Evolutionary conservation across 2,113 vertebrate species (phyloP), one percentile per base, ranked within the genome.

Genomic region (Engraulis encrasicolus): DNA sequence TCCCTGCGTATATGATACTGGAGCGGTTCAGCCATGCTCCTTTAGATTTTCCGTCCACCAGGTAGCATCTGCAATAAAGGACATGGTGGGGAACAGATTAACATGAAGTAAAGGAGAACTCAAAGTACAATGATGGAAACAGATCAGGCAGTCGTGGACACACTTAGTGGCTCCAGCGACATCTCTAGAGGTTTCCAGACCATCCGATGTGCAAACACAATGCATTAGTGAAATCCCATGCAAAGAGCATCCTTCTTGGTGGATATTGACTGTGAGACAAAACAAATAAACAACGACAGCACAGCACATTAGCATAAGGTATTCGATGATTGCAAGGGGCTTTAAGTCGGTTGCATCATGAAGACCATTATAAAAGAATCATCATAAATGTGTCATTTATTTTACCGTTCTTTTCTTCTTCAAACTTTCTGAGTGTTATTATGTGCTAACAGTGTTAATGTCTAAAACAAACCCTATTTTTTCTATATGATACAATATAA

Each of bases 21-120:
- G 98, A 99, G 78, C 98, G 96, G 90, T 99, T 99, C 92, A 99
- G 95, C 98, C 98, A 99, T 90, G 98, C 98, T 86, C 98, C 98
- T 93, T 99, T 99, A 50, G 98, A 99, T 89, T 97, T 96, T 87
- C 95, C 96, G 92, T 99, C 98, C 92, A 98, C 96, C 92, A 99
- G 92, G 94, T 98, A 99, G 92, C 98, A 99, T 93, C 98, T 99
- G 86, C 45, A 78, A 74, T 12, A 19, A 87, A 78, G 5, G 2
- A 85, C 77, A 80, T 81, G 80, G n/a, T n/a, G n/a, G n/a, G 36
- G 2, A 48, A 82, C 66, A 48, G 37, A 23, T 84, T 37, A 20
- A 6, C 87, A 58, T 52, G 18, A 61, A 77, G 23, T 34, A 50
- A n/a, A 17, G 18, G 20, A 74, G 40, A 49, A 49, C n/a, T 23